Conservation (phyloP, 2,113 vertebrate genomes). For the Budorcas taxicolor region DNA sequence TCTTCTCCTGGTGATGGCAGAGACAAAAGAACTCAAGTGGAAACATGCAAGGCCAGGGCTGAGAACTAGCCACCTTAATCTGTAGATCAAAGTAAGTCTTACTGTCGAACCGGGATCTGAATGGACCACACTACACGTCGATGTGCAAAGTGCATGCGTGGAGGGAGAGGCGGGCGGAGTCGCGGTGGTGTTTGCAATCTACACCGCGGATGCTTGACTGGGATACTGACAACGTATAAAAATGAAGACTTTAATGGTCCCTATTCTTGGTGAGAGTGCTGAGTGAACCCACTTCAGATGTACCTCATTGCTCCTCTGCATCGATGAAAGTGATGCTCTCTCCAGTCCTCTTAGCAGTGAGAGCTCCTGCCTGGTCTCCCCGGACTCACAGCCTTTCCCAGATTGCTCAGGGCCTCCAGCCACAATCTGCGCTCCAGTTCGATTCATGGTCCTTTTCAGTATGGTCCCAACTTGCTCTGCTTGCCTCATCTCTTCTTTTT, state of each 20-base stretch:
- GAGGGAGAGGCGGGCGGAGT: accelerated
- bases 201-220: neutral
- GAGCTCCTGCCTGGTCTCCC: neutral
- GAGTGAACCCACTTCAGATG: neutral
- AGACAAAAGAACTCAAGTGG: neutral
- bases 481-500: neutral
- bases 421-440: accelerated
- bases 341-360: neutral
- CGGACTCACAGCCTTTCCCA: neutral
- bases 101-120: too few species aligned
- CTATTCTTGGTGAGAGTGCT: neutral
- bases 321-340: too few species aligned
- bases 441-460: neutral
- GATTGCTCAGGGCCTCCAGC: neutral
- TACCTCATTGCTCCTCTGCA: neutral
- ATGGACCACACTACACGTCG: neutral
- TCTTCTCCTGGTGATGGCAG: neutral
- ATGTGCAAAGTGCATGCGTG: accelerated
- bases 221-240: neutral
- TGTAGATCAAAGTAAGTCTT: neutral
- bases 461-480: neutral
- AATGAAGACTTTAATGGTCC: neutral
- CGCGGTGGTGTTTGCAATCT: neutral
- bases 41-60: neutral
- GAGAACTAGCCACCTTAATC: neutral